phyloP scores from a whole-genome alignment of 2,113 vertebrate species.

The Numida meleagris region DNA sequence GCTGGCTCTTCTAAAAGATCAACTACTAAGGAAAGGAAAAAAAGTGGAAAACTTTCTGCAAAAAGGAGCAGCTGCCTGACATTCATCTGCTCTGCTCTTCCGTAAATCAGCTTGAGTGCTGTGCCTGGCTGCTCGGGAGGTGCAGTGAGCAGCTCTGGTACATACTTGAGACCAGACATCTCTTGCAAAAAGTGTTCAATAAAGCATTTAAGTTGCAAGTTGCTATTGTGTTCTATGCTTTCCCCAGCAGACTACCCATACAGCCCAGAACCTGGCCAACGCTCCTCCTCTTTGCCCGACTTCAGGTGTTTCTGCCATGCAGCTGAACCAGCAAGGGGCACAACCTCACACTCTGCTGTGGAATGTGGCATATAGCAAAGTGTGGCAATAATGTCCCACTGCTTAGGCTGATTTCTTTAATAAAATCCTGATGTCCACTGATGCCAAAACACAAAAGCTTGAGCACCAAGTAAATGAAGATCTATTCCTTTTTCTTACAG shows the following conservation, averaged over 20 bases:
- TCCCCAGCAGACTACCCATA: not conserved
- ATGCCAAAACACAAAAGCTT: not conserved
- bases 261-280: not conserved
- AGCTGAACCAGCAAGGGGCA: not conserved
- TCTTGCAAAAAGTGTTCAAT: too few relatives aligned
- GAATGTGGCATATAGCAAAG: rapidly evolving
- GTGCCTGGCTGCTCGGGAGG: rapidly evolving
- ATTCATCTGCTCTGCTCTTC: not conserved
- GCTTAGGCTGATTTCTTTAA: not conserved
- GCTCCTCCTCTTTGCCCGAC: not conserved
- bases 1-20: not conserved
- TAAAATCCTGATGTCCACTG: not conserved
- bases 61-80: not conserved
- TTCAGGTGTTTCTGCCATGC: not conserved
- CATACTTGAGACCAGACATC: rapidly evolving
- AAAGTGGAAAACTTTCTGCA: not conserved
- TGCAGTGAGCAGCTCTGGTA: rapidly evolving
- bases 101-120: rapidly evolving
- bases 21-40: not conserved
- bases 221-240: not conserved
- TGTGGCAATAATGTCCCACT: not conserved
- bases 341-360: rapidly evolving
- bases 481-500: not conserved
- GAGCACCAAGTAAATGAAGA: not conserved
- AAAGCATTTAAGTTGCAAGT: not conserved